Conservation (phyloP, 2,113 vertebrate genomes). For the Passer domesticus region DNA sequence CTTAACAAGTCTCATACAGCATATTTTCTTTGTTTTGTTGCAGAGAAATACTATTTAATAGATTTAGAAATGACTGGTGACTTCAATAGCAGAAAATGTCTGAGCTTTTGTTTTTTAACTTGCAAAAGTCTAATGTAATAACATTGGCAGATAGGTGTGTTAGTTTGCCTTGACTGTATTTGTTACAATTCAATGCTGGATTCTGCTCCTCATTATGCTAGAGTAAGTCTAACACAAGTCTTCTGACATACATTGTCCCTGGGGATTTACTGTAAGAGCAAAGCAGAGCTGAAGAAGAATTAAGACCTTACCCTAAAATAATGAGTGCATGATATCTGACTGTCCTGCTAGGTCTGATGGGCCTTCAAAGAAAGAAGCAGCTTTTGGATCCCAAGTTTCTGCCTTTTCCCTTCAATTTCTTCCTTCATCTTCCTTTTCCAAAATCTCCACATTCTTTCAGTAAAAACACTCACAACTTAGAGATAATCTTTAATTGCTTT, state of each 20-base stretch:
- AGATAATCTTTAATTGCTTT: neutral
- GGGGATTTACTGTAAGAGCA: neutral
- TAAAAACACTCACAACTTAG: neutral
- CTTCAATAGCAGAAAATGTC: neutral
- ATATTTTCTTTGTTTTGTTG: neutral
- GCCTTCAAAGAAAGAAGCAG: neutral
- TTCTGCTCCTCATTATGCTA: neutral
- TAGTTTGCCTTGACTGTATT: neutral
- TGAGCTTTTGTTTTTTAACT: neutral
- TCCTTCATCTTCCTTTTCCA: neutral
- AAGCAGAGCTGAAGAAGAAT: neutral
- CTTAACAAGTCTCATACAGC: neutral
- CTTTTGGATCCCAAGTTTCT: neutral
- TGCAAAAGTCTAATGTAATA: neutral
- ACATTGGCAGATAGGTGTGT: neutral
- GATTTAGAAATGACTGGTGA: neutral
- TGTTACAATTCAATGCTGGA: neutral
- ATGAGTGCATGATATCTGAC: fast-evolving
- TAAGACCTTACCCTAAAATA: neutral
- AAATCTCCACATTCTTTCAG: neutral
- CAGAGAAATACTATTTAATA: neutral
- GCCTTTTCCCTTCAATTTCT: neutral
- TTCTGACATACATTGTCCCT: neutral
- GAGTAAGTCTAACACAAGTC: neutral
- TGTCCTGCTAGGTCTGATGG: neutral